phyloP scores from a whole-genome alignment of 2,797 vertebrate genomes.

The Microctenopoma steveboyesi region DNA sequence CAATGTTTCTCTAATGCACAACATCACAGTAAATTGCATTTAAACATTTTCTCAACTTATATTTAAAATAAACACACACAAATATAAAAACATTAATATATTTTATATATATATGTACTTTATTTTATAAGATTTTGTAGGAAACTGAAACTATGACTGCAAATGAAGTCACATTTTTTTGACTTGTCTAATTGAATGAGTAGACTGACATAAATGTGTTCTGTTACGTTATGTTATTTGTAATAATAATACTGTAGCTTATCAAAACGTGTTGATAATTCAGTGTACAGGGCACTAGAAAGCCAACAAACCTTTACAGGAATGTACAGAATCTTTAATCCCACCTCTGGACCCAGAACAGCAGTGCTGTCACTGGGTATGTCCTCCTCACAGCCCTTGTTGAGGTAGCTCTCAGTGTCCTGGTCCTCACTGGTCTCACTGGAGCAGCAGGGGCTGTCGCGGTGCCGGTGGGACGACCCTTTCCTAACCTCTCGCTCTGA shows the following conservation, averaged over 20 bases:
- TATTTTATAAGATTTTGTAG: too few species aligned
- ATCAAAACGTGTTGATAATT: background rate
- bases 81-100: too few species aligned
- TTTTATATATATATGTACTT: too few species aligned
- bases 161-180: too few species aligned
- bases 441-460: constrained; percentile 85
- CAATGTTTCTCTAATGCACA: too few species aligned
- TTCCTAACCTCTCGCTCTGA: constrained; percentile 84
- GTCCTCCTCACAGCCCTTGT: constrained; percentile 95
- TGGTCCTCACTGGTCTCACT: constrained; percentile 91
- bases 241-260: background rate
- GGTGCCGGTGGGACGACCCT: constrained; percentile 82
- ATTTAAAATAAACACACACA: too few species aligned
- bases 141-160: too few species aligned
- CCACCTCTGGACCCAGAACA: constrained; percentile 93
- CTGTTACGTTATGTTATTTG: too few species aligned
- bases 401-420: constrained; percentile 91
- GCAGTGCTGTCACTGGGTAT: constrained; percentile 96
- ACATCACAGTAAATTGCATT: too few species aligned
- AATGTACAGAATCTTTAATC: background rate
- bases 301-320: background rate
- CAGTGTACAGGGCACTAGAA: background rate
- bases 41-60: too few species aligned
- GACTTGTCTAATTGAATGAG: too few species aligned
- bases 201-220: too few species aligned